Conservation (phyloP, 2,888 invertebrate genomes). For the Ctenicera cuprea region DNA sequence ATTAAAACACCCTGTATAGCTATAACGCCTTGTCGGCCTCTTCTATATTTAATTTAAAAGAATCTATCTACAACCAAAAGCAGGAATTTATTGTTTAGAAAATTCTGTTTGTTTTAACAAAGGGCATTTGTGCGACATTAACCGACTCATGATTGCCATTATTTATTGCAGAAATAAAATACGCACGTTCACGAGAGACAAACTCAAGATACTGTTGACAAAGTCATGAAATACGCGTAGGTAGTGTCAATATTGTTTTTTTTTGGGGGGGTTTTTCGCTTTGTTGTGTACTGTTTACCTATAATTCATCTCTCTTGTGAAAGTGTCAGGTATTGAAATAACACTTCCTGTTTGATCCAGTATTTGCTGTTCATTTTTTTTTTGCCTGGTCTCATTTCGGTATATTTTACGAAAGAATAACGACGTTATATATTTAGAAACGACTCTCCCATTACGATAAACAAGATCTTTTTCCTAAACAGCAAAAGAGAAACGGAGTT, state of each 20-base stretch:
- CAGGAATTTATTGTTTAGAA: no score
- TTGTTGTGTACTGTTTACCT: not conserved
- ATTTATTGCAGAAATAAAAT: no score
- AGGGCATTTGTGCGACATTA: no score
- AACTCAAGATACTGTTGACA: no score
- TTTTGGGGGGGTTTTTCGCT: not conserved
- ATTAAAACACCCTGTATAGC: no score
- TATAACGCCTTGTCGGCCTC: no score
- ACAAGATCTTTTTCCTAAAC: conserved; percentile 35
- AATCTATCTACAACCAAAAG: no score
- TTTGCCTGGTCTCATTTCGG: not conserved
- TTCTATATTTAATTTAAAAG: no score
- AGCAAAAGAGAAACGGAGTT: conserved; percentile 26
- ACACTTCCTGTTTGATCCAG: not conserved
- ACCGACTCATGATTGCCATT: no score
- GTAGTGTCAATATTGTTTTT: conserved; percentile 8
- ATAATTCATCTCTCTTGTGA: conserved; percentile 2
- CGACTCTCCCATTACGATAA: conserved; percentile 20
- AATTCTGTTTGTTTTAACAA: no score
- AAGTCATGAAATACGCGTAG: not conserved
- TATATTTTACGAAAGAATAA: not conserved
- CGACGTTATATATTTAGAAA: conserved; percentile 27
- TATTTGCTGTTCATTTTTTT: not conserved
- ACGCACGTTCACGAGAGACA: no score
- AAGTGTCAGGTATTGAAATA: conserved; percentile 7